Conservation (phyloP, 2,113 vertebrate genomes). For the Nothocercus nigrocapillus region DNA sequence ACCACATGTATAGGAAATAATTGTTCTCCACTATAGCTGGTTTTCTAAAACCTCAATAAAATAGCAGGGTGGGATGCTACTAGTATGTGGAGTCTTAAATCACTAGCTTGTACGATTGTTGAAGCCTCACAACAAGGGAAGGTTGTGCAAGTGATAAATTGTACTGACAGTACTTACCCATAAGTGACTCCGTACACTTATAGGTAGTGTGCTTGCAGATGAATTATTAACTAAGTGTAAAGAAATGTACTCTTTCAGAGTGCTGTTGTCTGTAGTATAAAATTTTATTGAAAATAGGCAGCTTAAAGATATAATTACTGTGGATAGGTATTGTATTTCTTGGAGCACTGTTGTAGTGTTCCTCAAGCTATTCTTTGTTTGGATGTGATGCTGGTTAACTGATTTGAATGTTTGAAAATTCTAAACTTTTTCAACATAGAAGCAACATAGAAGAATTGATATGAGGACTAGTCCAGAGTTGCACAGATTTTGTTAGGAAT, state of each 20-base stretch:
- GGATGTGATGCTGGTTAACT: fast-evolving
- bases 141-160: background rate
- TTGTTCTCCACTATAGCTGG: background rate
- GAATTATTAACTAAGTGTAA: background rate
- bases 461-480: background rate
- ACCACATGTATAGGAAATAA: background rate
- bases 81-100: background rate
- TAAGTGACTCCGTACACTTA: background rate
- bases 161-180: background rate
- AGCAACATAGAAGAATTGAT: background rate
- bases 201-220: background rate
- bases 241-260: background rate
- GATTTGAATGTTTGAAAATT: background rate
- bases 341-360: background rate
- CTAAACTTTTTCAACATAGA: background rate
- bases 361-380: background rate
- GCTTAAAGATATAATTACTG: background rate
- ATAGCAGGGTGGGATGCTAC: background rate
- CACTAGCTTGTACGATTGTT: background rate
- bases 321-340: background rate
- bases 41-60: background rate
- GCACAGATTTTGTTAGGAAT: background rate
- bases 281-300: background rate
- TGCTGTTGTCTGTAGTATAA: background rate
- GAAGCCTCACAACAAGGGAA: background rate